Base-by-base conservation (phyloP, 92 coral and sea anemone genomes). In the Chrysogorgia sp. region DNA sequence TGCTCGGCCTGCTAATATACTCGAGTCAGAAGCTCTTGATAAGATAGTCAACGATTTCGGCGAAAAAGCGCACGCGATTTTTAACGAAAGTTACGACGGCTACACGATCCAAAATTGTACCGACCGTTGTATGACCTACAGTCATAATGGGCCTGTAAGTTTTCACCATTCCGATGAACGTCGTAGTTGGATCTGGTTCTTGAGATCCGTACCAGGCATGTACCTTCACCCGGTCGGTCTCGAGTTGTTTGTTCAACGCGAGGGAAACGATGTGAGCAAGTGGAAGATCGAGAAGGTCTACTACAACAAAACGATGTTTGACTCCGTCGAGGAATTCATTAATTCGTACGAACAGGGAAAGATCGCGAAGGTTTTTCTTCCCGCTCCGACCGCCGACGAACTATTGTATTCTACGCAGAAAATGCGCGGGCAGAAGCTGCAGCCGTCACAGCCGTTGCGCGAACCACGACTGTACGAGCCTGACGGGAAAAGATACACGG, bases 381-480 rank as follows among this genome's bases (percentile, higher is more conserved):
- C 53, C 2, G 89, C 92, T 31, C 91, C 89, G 1, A 23, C 26
- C 29, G 82, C 45, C 14, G 55, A 78, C 5, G 80, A 79, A 22
- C 84, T 85, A 23, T 26, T 67, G 48, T 87, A 86, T 56, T 89
- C 91, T 17, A 80, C 90, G 8, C 87, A 80, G 29, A 85, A 78
- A 2, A 78, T 82, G 48, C 87, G 93, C 23, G 97, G 93, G 58
- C 8, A 43, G 50, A 41, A 40, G 7, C 65, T 85, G 20, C 80
- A 79, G 56, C 88, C 92, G 7, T 66, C 80, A 31, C 84, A 82
- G 53, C 85, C 92, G 7, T 34, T 71, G 53, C 94, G 88, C n/a
- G 88, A 88, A 1, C 97, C 97, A 25, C 80, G 84, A 52, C 31
- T 87, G 82, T 90, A 81, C 85, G 96, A 92, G 82, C 97, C 97